Evolutionary conservation across 2,113 vertebrate species (phyloP).

Genomic region (Bujurquina vittata): DNA sequence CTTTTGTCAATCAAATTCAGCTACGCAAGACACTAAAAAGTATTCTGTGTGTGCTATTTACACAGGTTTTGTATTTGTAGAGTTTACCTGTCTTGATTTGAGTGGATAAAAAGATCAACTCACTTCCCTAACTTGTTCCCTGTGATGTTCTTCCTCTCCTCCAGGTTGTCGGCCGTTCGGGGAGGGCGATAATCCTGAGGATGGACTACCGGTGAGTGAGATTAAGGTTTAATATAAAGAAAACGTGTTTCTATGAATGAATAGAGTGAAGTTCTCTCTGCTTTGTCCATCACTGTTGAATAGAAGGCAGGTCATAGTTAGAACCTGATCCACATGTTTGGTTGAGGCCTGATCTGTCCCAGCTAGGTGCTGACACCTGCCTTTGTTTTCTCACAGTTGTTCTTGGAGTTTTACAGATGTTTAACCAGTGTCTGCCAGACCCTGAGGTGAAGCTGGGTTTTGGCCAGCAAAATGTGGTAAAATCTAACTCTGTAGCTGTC

Average conservation of each 20-base stretch:
- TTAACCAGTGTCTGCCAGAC: conserved; percentile 41
- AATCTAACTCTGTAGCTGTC: conserved; percentile 36
- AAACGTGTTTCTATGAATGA: neutral
- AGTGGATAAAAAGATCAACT: neutral
- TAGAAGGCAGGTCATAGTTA: conserved; percentile 15
- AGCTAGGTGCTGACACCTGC: conserved; percentile 43
- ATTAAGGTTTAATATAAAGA: neutral
- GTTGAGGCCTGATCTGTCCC: conserved; percentile 23
- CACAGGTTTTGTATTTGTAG: neutral
- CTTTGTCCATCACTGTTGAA: neutral
- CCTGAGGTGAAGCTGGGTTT: conserved; percentile 48
- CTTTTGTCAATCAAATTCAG: neutral
- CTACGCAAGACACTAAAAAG: neutral
- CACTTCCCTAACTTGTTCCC: neutral
- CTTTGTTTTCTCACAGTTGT: conserved; percentile 53
- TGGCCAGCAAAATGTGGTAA: conserved; percentile 44
- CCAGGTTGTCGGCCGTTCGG: conserved; percentile 86
- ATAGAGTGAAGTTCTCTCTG: neutral
- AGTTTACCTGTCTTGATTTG: neutral
- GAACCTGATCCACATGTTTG: conserved; percentile 25
- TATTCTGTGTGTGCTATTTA: neutral
- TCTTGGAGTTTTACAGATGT: conserved; percentile 54
- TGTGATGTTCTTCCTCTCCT: conserved; percentile 24
- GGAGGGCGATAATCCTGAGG: conserved; percentile 85
- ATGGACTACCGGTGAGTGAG: conserved; percentile 88